phyloP scores from a whole-genome alignment of 2,797 vertebrate genomes.

The Numenius phaeopus region DNA sequence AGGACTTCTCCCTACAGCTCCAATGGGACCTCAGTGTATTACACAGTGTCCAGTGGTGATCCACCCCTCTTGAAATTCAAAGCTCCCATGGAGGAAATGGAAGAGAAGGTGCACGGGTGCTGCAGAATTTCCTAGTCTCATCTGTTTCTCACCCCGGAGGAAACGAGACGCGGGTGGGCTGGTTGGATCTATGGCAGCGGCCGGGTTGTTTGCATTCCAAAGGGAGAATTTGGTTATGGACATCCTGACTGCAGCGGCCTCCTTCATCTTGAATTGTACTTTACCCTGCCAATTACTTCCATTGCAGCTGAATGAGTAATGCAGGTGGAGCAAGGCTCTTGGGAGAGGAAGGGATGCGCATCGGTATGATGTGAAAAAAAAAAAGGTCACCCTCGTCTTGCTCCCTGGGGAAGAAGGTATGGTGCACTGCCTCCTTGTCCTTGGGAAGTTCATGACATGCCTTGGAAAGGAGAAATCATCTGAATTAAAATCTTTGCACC shows the following conservation, averaged over 20 bases:
- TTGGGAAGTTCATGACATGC: neutral
- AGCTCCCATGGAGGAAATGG: constrained; percentile 93
- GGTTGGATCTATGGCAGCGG: neutral
- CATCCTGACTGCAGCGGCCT: constrained; percentile 2
- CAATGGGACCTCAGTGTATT: constrained; percentile 92
- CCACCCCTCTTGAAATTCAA: constrained; percentile 94
- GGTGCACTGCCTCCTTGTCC: neutral
- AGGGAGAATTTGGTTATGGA: constrained; percentile 1
- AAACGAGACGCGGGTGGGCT: neutral
- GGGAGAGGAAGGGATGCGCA: neutral
- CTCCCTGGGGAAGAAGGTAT: neutral
- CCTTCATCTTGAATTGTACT: constrained; percentile 19
- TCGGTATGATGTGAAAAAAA: neutral
- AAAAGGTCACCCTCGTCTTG: neutral
- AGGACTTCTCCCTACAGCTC: constrained; percentile 93
- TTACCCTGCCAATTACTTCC: constrained; percentile 41
- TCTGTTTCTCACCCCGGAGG: neutral
- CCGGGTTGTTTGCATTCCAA: constrained; percentile 25
- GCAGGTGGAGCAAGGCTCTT: constrained; percentile 10
- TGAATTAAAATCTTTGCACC: constrained; percentile 30
- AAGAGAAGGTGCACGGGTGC: constrained; percentile 88
- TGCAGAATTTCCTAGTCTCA: constrained; percentile 91
- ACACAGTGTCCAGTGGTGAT: constrained; percentile 94
- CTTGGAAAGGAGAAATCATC: constrained; percentile 22
- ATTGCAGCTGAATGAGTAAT: constrained; percentile 2